Percentiles rank a stretch among this genome's conserved stretches.
phyloP scores from a whole-genome alignment of 2,888 invertebrate genomes.

The Erebia ligea region DNA sequence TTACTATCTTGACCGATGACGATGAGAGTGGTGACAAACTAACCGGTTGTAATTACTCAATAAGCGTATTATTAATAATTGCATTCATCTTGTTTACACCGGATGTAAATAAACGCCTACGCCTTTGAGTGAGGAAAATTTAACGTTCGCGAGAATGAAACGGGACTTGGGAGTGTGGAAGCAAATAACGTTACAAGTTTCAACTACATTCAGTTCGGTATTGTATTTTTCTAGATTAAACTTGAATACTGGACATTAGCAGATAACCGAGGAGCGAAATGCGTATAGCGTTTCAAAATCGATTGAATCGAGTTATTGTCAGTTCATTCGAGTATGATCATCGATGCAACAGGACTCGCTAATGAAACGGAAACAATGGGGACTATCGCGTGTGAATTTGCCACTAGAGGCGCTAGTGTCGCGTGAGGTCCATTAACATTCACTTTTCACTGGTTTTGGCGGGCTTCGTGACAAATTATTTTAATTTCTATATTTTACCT shows the following conservation, averaged over 20 bases:
- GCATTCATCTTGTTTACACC: constrained; percentile 21
- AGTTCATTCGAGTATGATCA: constrained; percentile 47
- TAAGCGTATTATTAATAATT: constrained; percentile 11
- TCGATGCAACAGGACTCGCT: constrained; percentile 30
- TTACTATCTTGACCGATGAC: neutral
- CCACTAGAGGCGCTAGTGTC: no score
- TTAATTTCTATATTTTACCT: no score
- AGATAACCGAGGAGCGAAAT: neutral
- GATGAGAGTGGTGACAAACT: constrained; percentile 1
- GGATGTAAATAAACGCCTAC: constrained; percentile 32
- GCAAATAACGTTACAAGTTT: neutral
- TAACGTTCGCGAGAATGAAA: constrained; percentile 24
- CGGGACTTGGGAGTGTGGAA: neutral
- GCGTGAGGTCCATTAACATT: no score
- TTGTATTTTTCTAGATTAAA: neutral
- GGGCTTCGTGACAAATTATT: no score
- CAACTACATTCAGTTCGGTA: neutral
- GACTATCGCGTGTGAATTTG: no score
- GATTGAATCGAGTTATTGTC: constrained; percentile 47
- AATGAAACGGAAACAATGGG: constrained; percentile 41
- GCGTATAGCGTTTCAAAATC: constrained; percentile 29
- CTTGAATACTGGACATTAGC: neutral
- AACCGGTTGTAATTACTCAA: constrained; percentile 13
- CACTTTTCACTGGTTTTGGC: no score
- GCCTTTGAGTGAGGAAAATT: constrained; percentile 35